Base-by-base conservation (phyloP, 2,113 vertebrate species). In the Hippopotamus amphibius region DNA sequence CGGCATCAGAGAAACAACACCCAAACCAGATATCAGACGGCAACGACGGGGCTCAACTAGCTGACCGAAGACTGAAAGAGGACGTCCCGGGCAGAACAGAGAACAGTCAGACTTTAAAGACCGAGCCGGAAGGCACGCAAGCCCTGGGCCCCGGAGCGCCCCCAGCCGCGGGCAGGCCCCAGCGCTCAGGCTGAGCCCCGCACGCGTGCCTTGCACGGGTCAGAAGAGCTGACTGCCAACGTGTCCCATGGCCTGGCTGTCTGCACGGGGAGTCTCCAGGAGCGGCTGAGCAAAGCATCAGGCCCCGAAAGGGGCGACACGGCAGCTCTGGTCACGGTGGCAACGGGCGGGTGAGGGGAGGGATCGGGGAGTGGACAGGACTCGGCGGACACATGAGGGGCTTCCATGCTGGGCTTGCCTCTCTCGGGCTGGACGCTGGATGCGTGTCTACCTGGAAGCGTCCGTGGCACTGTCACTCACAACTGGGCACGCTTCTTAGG, bases 101-200 rank as follows among this genome's bases (percentile, higher is more conserved):
- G 19, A 14, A 1, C 0, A 11, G 30, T 80, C 50, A 15, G 21
- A 15, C 30, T 80, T 24, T 5, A 57, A 7, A 37, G 76, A 37
- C 76, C 22, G 9, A 61, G 22, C 28, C 61, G 13, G 61, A 21
- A 55, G 50, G 30, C 19, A 0, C 0, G 3, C 48, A 22, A 22
- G 19, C 76, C 50, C 65, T 66, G 65, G 30, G 65, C 7, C 65
- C 46, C 5, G 19, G 46, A 33, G 46, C 28, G 9, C 28, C 8
- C 21, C 9, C 5, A 3, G 74, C 46, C 1, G 74, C 9, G 0
- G 5, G 16, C 5, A 0, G 74, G 48, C 2, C 16, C 55, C 55
- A 57, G 55, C 17, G 55, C 55, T 57, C 55, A 57, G 55, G 55
- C 55, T 19, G 21, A 57, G 55, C 55, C 55, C 19, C 55, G 2